Conservation (phyloP, 2,797 vertebrate species). For the Propithecus perrieri region DNA sequence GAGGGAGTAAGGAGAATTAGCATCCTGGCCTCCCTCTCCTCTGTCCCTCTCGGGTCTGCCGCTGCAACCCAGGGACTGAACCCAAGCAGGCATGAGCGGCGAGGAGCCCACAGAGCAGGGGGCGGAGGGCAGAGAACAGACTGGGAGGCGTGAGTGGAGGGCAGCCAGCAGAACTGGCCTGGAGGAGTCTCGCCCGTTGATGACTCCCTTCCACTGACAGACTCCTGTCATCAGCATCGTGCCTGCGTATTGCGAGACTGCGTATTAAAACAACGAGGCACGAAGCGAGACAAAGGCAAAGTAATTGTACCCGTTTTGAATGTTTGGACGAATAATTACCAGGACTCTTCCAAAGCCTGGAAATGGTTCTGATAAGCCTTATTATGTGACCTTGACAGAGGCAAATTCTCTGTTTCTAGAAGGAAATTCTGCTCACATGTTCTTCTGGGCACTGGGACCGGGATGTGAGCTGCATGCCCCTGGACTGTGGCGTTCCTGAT, state of each 20-base stretch:
- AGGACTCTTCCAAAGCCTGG: background rate
- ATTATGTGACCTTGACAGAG: conserved; percentile 12
- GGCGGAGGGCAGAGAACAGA: background rate
- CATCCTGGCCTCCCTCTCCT: background rate
- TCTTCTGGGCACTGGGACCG: conserved; percentile 91
- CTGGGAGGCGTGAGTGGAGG: background rate
- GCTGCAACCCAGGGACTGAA: background rate
- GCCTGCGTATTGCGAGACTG: rapidly evolving
- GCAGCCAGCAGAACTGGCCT: background rate
- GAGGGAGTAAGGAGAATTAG: background rate
- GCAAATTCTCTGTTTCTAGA: conserved; percentile 82
- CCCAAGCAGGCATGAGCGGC: background rate
- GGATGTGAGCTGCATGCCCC: conserved; percentile 89
- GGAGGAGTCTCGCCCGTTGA: background rate
- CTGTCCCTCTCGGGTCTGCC: background rate
- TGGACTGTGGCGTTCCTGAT: conserved; percentile 92
- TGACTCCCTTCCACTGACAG: background rate
- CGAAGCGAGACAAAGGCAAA: background rate
- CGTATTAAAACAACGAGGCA: rapidly evolving
- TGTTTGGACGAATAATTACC: background rate
- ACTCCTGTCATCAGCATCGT: too few species aligned
- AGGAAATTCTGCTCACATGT: conserved; percentile 88
- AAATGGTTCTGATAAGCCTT: background rate
- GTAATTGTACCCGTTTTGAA: background rate
- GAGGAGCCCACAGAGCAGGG: background rate